Conservation (phyloP, 2,797 vertebrate species). For the Emys orbicularis region DNA sequence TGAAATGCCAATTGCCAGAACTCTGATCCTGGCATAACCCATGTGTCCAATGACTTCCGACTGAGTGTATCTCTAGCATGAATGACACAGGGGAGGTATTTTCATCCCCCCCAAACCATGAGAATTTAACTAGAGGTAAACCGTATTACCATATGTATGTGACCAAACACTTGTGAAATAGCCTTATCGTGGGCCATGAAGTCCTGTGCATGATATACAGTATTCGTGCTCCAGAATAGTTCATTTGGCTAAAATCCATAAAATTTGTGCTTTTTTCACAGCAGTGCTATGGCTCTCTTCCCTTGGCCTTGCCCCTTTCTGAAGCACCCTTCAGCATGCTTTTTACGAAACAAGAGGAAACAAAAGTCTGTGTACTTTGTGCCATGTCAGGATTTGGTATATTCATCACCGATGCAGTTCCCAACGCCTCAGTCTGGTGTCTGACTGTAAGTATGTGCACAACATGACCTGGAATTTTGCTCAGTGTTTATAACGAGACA, state of each 20-base stretch:
- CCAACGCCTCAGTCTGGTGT: not conserved
- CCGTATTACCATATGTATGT: not conserved
- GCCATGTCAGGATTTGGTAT: not conserved
- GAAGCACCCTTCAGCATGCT: not conserved
- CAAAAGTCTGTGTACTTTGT: not conserved
- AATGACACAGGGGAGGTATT: not conserved
- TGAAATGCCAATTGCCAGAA: rapidly evolving
- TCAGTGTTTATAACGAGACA: not conserved
- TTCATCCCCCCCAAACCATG: not conserved
- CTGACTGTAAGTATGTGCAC: not conserved
- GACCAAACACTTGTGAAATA: not conserved
- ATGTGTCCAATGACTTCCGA: not conserved
- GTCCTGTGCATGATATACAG: not conserved
- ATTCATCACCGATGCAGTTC: not conserved
- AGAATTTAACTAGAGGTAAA: not conserved
- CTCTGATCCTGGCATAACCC: not conserved
- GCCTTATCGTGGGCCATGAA: not conserved
- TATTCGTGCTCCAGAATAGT: not conserved
- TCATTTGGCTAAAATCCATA: not conserved
- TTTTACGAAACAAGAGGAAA: not conserved
- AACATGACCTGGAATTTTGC: not conserved
- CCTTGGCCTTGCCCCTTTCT: not conserved
- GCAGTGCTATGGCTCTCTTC: not conserved
- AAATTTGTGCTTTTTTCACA: rapidly evolving
- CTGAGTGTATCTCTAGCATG: not conserved